phyloP scores from a whole-genome alignment of 2,113 vertebrate species.

The Rhinolophus ferrumequinum region DNA sequence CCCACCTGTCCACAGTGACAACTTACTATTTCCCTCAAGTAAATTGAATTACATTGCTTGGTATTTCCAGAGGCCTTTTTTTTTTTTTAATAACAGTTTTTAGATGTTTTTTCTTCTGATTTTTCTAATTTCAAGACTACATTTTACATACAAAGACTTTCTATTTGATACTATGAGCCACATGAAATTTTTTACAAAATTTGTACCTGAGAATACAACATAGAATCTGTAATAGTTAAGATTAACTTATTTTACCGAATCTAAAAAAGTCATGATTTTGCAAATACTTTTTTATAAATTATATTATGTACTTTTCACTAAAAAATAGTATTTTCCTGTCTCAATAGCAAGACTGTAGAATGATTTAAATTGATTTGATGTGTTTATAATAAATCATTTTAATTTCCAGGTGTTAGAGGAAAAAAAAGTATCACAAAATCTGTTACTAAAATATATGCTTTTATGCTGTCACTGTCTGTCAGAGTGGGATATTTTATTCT shows the following conservation, averaged over 20 bases:
- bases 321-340: background rate
- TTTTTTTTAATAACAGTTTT: background rate
- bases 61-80: background rate
- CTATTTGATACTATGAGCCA: background rate
- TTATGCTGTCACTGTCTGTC: background rate
- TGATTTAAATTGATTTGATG: background rate
- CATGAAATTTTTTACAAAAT: slow-evolving; percentile 26
- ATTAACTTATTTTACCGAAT: background rate
- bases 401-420: background rate
- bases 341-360: background rate
- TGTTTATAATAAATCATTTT: slow-evolving; percentile 11
- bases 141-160: background rate
- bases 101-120: background rate
- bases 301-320: background rate
- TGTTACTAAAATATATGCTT: background rate
- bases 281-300: background rate
- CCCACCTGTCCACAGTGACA: background rate
- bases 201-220: background rate
- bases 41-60: background rate
- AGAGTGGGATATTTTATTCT: background rate
- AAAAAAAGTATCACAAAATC: background rate
- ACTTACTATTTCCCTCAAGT: background rate
- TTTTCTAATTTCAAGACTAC: background rate
- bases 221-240: background rate
- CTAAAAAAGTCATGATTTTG: background rate